A percentile compares a stretch with the other conserved stretches of the same genome.
phyloP scores from a whole-genome alignment of 2,113 vertebrate genomes.

The Todiramphus chloris region DNA sequence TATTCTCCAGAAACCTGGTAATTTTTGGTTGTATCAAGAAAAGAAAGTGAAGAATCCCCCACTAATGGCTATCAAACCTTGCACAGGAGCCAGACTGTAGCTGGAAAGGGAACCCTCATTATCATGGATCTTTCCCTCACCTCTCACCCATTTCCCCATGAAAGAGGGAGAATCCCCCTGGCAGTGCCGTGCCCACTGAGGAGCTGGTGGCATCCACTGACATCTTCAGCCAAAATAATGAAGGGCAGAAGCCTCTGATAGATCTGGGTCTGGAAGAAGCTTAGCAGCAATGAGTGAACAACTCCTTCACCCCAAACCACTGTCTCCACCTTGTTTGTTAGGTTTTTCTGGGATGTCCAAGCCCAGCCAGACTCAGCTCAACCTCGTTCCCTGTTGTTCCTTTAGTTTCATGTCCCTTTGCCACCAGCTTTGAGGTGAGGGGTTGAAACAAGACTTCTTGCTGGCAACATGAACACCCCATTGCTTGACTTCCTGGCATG shows the following conservation, averaged over 20 bases:
- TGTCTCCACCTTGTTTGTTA: background rate
- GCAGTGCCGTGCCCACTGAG: accelerated
- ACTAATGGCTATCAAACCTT: background rate
- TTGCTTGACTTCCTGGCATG: background rate
- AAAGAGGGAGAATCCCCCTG: background rate
- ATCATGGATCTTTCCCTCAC: background rate
- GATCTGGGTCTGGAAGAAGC: background rate
- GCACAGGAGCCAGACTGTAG: background rate
- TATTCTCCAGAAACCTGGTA: background rate
- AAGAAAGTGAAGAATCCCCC: background rate
- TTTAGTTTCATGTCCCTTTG: background rate
- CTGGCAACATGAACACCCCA: background rate
- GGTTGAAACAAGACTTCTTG: background rate
- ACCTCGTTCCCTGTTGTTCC: background rate
- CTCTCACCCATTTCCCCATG: background rate
- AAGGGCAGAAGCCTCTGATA: background rate
- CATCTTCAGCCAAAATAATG: background rate
- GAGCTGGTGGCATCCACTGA: background rate
- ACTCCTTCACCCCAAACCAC: background rate
- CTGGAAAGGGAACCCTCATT: background rate
- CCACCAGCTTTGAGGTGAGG: background rate
- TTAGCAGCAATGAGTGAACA: background rate
- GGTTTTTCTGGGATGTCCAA: background rate
- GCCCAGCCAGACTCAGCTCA: background rate
- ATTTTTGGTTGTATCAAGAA: background rate